Conservation (phyloP, 1,140 invertebrate genomes). For the Drosophila cardini region DNA sequence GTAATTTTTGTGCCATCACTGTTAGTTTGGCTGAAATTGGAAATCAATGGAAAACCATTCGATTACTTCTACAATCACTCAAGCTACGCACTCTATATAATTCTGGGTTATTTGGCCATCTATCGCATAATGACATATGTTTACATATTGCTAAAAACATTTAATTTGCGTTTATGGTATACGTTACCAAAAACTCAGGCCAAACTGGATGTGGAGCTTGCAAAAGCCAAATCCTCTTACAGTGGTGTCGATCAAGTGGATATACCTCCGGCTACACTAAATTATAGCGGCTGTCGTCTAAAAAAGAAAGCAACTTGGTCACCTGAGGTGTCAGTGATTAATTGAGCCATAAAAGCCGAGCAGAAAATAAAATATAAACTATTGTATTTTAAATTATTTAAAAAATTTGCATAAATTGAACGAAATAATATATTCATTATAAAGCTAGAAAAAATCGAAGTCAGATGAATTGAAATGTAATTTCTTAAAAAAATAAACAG, state of each 20-base stretch:
- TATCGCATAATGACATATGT: background rate
- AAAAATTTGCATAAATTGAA: too few relatives aligned
- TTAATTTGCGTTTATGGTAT: constrained; percentile 17
- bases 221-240: background rate
- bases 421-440: too few relatives aligned
- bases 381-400: too few relatives aligned
- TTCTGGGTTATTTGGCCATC: constrained; percentile 11
- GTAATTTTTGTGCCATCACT: constrained; percentile 3
- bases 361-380: too few relatives aligned
- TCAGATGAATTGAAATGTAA: too few relatives aligned
- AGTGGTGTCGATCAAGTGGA: constrained; percentile 15
- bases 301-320: too few relatives aligned
- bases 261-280: constrained; percentile 14
- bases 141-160: background rate
- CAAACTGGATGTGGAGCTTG: background rate
- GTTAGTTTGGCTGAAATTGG: background rate
- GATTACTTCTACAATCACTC: constrained; percentile 1
- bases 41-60: background rate
- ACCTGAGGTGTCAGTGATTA: too few relatives aligned
- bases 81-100: background rate
- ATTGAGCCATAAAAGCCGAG: too few relatives aligned
- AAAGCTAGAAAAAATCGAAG: too few relatives aligned
- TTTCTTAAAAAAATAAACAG: too few relatives aligned
- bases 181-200: background rate
- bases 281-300: background rate